Base-by-base conservation (phyloP, 2,113 vertebrate genomes). In the Elephas maximus region DNA sequence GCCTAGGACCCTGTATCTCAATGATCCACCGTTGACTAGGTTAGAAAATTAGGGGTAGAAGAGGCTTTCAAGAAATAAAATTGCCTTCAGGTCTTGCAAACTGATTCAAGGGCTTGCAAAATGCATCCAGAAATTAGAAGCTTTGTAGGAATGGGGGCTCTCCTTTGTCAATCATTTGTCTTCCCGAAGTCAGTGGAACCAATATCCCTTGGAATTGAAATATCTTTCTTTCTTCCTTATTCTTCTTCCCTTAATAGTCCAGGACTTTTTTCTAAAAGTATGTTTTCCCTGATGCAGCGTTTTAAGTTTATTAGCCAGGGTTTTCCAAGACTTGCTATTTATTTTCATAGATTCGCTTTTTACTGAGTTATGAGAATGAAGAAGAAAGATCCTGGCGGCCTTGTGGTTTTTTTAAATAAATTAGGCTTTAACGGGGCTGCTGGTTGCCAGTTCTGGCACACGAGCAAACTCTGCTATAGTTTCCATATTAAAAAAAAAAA, bases 31-130 rank as follows among this genome's bases (percentile, higher is more conserved):
- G 8, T 20, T 97, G 98, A 93, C 97, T 96, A 37, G 85, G 90
- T 69, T 96, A 96, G 97, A 97, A 98, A 98, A 98, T 98, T 97
- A 98, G 96, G 96, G 91, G 93, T 78, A 95, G 97, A 96, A 96
- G 80, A 96, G 97, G 88, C 97, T 97, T 97, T 97, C 97, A 95
- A 97, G 96, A 97, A 98, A 98, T 97, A 97, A 98, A 98, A 98
- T 98, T 95, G 97, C 98, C 97, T 92, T 92, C 0, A 41, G 98
- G 97, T 62, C 96, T 97, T 96, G 69, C 78, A 97, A 97, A 97
- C 95, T 94, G 96, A 96, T 98, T 97, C 84, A 76, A 76, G 82
- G 33, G 65, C 79, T 95, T 78, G 24, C 57, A 30, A 94, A 85
- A 95, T 67, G 6, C 1, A 51, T 84, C 91, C 79, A 95, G 96